Conservation (phyloP, 2,888 invertebrate species). For the Salpingus planirostris region DNA sequence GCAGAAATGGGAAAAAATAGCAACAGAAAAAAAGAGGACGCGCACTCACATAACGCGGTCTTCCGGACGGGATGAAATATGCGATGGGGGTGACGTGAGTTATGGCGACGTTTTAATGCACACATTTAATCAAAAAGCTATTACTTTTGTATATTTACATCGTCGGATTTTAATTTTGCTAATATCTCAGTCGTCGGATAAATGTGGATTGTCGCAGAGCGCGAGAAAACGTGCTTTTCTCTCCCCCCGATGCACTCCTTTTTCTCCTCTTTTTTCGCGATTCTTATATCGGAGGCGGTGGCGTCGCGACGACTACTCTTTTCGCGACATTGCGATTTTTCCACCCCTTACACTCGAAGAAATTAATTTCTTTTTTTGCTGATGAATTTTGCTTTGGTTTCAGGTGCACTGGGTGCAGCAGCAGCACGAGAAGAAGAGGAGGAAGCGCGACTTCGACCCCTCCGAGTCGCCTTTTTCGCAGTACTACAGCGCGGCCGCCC, state of each 20-base stretch:
- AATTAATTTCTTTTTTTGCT: too few relatives aligned
- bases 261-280: too few relatives aligned
- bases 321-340: too few relatives aligned
- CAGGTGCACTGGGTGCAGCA: conserved; percentile 93
- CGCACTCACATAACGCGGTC: background rate
- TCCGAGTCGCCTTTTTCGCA: conserved; percentile 43
- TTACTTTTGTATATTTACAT: conserved; percentile 19
- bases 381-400: conserved; percentile 26
- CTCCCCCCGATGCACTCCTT: too few relatives aligned
- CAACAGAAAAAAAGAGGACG: background rate
- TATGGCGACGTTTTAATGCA: conserved; percentile 29
- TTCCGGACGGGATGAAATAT: conserved; percentile 8
- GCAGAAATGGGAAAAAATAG: conserved; percentile 10
- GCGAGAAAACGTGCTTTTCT: too few relatives aligned
- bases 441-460: conserved; percentile 73
- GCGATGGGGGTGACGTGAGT: conserved; percentile 19
- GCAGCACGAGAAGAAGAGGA: conserved; percentile 78
- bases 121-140: conserved; percentile 30
- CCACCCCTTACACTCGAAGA: too few relatives aligned
- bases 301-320: too few relatives aligned
- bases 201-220: conserved; percentile 11
- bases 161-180: conserved; percentile 20
- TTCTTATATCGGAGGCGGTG: too few relatives aligned
- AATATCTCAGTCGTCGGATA: conserved; percentile 14
- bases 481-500: conserved; percentile 41